Evolutionary conservation across 2,113 vertebrate genomes (phyloP).

Genomic region (Cromileptes altivelis): DNA sequence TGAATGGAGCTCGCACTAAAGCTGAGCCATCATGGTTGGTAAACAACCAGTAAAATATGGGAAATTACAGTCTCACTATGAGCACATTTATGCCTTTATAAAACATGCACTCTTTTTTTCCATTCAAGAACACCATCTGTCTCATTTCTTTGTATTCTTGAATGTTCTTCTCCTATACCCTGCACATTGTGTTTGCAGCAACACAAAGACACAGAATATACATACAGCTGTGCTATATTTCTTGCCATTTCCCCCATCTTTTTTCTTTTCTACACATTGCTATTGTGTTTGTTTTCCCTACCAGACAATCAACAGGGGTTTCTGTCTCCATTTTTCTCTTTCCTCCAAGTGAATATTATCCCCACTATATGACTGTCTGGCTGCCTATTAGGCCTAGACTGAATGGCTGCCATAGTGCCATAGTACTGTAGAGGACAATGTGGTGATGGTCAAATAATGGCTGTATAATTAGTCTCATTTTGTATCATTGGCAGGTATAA

Average conservation of each 20-base stretch:
- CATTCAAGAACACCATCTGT: not conserved
- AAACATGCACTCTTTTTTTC: not conserved
- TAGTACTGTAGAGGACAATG: conserved; percentile 24
- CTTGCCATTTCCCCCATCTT: not conserved
- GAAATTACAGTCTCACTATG: conserved; percentile 28
- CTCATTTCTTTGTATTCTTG: not conserved
- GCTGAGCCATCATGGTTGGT: conserved; percentile 27
- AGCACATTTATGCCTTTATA: conserved; percentile 24
- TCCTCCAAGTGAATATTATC: conserved; percentile 30
- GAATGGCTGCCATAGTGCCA: conserved; percentile 7
- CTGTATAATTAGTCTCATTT: conserved; percentile 38
- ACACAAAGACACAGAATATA: conserved; percentile 1
- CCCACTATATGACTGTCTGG: conserved; percentile 22
- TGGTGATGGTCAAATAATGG: conserved; percentile 22
- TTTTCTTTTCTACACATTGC: conserved; percentile 12
- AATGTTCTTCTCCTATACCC: not conserved
- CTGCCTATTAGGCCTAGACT: conserved; percentile 23
- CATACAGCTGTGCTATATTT: conserved; percentile 13
- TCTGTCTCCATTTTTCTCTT: not conserved
- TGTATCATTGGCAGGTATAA: conserved; percentile 15
- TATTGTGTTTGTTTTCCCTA: conserved; percentile 21
- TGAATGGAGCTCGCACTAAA: conserved; percentile 27
- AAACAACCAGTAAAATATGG: conserved; percentile 56
- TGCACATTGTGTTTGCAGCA: conserved; percentile 7
- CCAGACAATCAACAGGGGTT: not conserved